A percentile compares a stretch with the other conserved stretches of the same genome.
Evolutionary conservation across 1,140 invertebrate species (phyloP).

Genomic region (Druon quercuslanigerum): DNA sequence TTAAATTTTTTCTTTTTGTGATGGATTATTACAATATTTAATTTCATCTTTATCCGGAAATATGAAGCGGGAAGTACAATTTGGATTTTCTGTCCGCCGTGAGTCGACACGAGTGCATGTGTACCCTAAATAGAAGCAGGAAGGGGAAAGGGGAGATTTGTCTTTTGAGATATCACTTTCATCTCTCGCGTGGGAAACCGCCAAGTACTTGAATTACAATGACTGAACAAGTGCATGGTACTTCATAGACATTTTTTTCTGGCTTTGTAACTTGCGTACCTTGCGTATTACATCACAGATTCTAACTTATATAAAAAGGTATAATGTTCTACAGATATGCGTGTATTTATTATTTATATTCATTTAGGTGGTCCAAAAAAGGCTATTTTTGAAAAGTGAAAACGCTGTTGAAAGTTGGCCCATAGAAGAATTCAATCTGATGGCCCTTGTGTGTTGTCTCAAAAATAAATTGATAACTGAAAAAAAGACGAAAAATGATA

Average conservation of each 20-base stretch:
- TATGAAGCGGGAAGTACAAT: no score
- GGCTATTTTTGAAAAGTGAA: no score
- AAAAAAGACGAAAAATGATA: no score
- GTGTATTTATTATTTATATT: conserved; percentile 7
- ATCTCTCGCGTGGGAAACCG: conserved; percentile 54
- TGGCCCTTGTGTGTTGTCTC: no score
- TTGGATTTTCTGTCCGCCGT: conserved; percentile 26
- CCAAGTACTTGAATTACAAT: conserved; percentile 58
- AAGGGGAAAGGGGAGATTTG: conserved; percentile 50
- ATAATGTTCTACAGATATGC: conserved; percentile 32
- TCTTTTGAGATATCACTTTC: conserved; percentile 56
- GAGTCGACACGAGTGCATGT: conserved; percentile 37
- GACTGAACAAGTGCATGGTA: conserved; percentile 48
- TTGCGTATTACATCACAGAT: conserved; percentile 32
- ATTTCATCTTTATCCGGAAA: no score
- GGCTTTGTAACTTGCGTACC: conserved; percentile 39
- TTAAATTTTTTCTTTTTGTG: no score
- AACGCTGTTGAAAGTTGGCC: no score
- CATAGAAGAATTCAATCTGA: no score
- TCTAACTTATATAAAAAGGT: conserved; percentile 33
- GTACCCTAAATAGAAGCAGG: conserved; percentile 37
- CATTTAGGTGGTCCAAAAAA: not conserved
- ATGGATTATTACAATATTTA: no score
- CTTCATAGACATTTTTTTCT: conserved; percentile 15
- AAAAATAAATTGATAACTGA: no score